phyloP scores from a whole-genome alignment of 2,888 invertebrate species.

The Yponomeuta sedellus region DNA sequence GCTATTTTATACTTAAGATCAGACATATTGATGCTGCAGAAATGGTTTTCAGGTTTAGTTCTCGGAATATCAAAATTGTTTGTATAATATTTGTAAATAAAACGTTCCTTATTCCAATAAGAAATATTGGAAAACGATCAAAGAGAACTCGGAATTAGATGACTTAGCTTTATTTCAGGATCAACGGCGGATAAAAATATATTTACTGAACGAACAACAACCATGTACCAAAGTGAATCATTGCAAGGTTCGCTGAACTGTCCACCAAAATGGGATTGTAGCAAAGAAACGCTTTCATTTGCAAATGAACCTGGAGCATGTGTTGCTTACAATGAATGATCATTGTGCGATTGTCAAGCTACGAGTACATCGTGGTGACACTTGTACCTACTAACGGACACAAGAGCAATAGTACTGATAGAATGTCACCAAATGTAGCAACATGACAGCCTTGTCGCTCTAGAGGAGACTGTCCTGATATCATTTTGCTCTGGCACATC shows the following conservation, averaged over 20 bases:
- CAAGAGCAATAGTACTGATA: constrained; percentile 65
- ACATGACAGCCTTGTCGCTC: constrained; percentile 65
- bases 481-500: neutral
- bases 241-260: constrained; percentile 44
- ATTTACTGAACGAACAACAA: neutral
- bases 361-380: constrained; percentile 31
- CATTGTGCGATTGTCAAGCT: constrained; percentile 32
- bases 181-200: neutral
- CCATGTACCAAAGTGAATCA: constrained; percentile 46
- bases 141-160: neutral
- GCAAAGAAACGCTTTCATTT: constrained; percentile 35
- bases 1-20: too few relatives aligned
- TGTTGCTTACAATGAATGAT: constrained; percentile 43
- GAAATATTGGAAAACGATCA: too few relatives aligned
- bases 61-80: too few relatives aligned
- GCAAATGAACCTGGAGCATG: constrained; percentile 37
- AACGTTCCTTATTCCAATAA: too few relatives aligned
- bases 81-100: too few relatives aligned
- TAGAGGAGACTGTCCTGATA: constrained; percentile 33
- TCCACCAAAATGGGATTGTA: constrained; percentile 38
- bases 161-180: neutral
- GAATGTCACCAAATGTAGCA: constrained; percentile 68
- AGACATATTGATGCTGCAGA: too few relatives aligned
- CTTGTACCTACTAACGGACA: constrained; percentile 32
- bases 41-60: too few relatives aligned